These are phyloP conservation scores for Triplophysa siluroides DNA, from an alignment of 2,113 vertebrate species.

Conservation along the genomic window DNA sequence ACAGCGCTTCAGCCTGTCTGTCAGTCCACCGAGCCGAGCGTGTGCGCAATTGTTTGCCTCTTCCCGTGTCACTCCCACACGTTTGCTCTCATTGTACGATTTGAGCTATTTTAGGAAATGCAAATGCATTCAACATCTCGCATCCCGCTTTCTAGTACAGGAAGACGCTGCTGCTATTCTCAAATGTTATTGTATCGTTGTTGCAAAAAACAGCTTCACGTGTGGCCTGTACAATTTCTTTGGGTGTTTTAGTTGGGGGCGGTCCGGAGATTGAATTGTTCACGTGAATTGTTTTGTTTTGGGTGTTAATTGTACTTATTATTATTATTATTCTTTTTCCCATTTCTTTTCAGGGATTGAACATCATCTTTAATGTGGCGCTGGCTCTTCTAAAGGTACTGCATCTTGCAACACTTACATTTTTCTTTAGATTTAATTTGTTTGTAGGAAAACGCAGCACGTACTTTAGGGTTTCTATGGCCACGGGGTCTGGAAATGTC, in stretches of 20 bases:
- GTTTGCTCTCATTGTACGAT: conserved; percentile 31
- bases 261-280: too few relatives aligned
- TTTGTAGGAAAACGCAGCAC: neutral
- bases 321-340: conserved; percentile 18
- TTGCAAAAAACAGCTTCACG: neutral
- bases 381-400: conserved; percentile 94
- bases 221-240: neutral
- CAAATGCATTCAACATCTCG: conserved; percentile 33
- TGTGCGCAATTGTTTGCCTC: conserved; percentile 17
- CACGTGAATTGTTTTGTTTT: neutral
- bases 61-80: conserved; percentile 22
- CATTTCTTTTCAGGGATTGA: conserved; percentile 84
- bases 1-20: conserved; percentile 42
- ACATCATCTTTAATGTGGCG: conserved; percentile 96
- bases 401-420: neutral
- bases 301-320: neutral
- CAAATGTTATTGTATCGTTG: neutral
- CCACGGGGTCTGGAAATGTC: too few relatives aligned
- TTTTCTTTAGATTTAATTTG: neutral
- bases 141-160: conserved; percentile 12
- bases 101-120: conserved; percentile 50
- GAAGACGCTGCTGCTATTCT: neutral
- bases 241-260: neutral
- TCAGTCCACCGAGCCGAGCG: conserved; percentile 16
- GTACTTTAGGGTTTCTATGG: too few relatives aligned